Evolutionary conservation across 2,797 vertebrate species (phyloP), one percentile per base, ranked within the genome.

Genomic region (Ptychobarbus kaznakovi): DNA sequence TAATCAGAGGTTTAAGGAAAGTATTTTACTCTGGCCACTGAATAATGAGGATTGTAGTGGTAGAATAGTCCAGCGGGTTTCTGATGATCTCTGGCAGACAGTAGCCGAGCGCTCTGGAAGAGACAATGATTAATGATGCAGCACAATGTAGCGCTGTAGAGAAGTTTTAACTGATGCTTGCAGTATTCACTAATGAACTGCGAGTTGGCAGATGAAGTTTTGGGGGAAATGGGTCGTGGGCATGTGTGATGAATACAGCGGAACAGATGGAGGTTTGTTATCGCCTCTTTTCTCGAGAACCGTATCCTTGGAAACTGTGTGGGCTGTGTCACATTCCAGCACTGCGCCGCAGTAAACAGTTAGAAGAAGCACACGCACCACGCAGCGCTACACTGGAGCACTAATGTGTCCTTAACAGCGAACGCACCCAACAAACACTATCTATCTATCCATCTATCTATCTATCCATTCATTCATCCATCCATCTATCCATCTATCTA

Each of bases 111-210:
- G 28, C 81, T 83, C 81, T 82, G 83, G 89, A 89, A 85, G 78
- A 88, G 87, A 83, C 86, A 86, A 68, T 90, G 90, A 91, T 89
- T 89, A 89, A 90, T 90, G 87, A 81, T 49, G 87, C 66, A 80
- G 80, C 46, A 61, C 74, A 61, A 61, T 70, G 65, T 80, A 82
- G 87, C 44, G 58, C 73, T 18, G 40, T 53, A 66, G 84, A 88
- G 86, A 89, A 84, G 86, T 90, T 91, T 89, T 81, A 89, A 90
- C 88, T 82, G 85, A 89, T 89, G 89, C 86, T 89, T 85, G 87
- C 90, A 85, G 88, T 88, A 87, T 89, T 88, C 83, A 77, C 87
- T 91, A 90, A 92, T 88, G 88, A 92, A 87, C 80, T 87, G 83
- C 84, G 84, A 80, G 86, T 58, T 88, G 88, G 82, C 81, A 84